Conservation (phyloP, 2,888 invertebrate genomes). For the Drosophila dives region DNA sequence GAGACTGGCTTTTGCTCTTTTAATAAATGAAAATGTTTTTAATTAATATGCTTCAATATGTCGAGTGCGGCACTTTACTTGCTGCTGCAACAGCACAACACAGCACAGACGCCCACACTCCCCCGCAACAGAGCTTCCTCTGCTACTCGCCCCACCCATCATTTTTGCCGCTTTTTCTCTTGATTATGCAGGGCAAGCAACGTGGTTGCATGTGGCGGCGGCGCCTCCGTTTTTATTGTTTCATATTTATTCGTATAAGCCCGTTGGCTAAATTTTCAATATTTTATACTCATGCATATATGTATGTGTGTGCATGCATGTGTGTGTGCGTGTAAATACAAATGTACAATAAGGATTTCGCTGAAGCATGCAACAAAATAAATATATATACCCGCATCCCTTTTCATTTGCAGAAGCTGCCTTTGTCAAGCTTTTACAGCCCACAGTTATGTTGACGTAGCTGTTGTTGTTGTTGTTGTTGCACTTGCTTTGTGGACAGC, state of each 20-base stretch:
- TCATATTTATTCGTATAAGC: constrained; percentile 56
- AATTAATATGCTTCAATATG: constrained; percentile 78
- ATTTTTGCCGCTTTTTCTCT: neutral
- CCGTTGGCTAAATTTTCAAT: constrained; percentile 63
- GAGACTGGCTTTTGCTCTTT: constrained; percentile 57
- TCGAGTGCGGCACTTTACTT: constrained; percentile 67
- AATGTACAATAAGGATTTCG: constrained; percentile 48
- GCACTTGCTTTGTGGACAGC: constrained; percentile 34
- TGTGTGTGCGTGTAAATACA: constrained; percentile 18
- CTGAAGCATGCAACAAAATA: constrained; percentile 55
- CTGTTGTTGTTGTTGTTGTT: constrained; percentile 19
- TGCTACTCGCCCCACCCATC: neutral
- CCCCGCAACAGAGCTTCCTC: constrained; percentile 15
- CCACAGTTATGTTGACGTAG: constrained; percentile 27
- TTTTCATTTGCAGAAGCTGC: constrained; percentile 3
- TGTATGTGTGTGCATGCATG: neutral
- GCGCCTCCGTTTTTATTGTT: constrained; percentile 58
- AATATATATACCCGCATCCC: constrained; percentile 14
- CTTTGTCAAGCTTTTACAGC: constrained; percentile 50
- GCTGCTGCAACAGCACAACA: constrained; percentile 7
- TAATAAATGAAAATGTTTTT: constrained; percentile 73
- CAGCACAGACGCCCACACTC: constrained; percentile 19
- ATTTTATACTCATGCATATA: constrained; percentile 41
- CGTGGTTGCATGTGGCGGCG: constrained; percentile 34
- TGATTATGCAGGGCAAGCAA: constrained; percentile 31